Percentiles rank a stretch among this genome's conserved stretches.
These are phyloP conservation scores for Notothenia coriiceps DNA, from an alignment of 2,113 vertebrate genomes.

Conservation along the genomic window DNA sequence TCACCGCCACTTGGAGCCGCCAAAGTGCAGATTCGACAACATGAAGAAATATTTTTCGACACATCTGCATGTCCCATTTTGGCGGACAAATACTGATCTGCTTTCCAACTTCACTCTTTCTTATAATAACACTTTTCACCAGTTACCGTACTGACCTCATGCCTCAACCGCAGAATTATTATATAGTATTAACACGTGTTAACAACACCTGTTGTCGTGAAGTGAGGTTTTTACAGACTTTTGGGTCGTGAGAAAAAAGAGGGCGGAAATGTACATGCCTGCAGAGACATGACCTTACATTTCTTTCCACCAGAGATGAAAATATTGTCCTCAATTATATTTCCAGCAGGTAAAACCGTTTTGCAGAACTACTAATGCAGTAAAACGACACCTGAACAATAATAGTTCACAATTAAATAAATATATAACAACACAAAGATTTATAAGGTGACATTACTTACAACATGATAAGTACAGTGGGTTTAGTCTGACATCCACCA, in stretches of 20 bases:
- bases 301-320: conserved; percentile 67
- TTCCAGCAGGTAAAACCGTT: conserved; percentile 42
- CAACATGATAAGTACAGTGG: neutral
- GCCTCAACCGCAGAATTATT: conserved; percentile 24
- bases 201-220: conserved; percentile 54
- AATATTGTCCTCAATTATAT: conserved; percentile 44
- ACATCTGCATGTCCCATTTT: conserved; percentile 24
- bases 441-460: neutral
- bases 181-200: conserved; percentile 34
- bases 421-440: neutral
- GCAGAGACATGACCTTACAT: conserved; percentile 75
- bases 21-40: conserved; percentile 29
- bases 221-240: conserved; percentile 25
- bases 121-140: conserved; percentile 25
- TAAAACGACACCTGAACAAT: neutral
- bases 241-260: conserved; percentile 56
- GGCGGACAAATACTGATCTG: conserved; percentile 20
- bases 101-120: conserved; percentile 8
- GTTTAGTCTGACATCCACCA: conserved; percentile 23
- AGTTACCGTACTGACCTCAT: conserved; percentile 27
- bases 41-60: neutral
- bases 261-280: conserved; percentile 69
- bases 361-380: neutral
- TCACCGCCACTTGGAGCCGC: conserved; percentile 56
- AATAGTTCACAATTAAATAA: neutral